Evolutionary conservation across 2,113 vertebrate genomes (phyloP).

Genomic region (Dicrurus megarhynchus): DNA sequence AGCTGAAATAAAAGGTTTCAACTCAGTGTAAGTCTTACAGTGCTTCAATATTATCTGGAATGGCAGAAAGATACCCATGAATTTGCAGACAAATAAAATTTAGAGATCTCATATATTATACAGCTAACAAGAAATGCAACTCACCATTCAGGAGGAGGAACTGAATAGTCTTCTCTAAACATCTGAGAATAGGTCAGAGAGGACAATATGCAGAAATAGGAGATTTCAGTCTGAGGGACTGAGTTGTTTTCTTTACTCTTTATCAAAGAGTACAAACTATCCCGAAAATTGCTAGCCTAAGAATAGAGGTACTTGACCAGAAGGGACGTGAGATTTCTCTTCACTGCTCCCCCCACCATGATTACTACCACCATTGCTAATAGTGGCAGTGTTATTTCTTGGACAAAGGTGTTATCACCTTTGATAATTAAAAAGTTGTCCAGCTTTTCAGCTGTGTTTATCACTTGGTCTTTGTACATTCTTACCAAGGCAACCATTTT

Average conservation of each 20-base stretch:
- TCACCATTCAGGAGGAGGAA: neutral
- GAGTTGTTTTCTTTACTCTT: neutral
- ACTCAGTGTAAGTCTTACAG: neutral
- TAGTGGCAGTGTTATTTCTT: neutral
- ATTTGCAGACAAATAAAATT: conserved; percentile 20
- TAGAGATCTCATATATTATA: neutral
- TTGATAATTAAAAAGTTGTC: neutral
- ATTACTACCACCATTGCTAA: neutral
- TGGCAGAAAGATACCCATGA: neutral
- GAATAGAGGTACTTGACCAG: neutral
- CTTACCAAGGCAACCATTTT: neutral
- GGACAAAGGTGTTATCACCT: neutral
- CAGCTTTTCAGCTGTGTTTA: neutral
- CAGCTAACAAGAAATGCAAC: neutral
- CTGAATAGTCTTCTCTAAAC: neutral
- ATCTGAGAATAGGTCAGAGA: neutral
- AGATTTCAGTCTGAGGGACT: neutral
- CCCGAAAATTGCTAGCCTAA: neutral
- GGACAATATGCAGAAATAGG: neutral
- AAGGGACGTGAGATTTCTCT: neutral
- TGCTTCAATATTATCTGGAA: neutral
- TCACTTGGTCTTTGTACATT: neutral
- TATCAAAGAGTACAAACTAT: neutral
- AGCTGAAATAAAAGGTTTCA: neutral
- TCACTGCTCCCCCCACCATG: neutral